Evolutionary conservation across 2,888 invertebrate species (phyloP).

Genomic region (Podotricha telesiphe): DNA sequence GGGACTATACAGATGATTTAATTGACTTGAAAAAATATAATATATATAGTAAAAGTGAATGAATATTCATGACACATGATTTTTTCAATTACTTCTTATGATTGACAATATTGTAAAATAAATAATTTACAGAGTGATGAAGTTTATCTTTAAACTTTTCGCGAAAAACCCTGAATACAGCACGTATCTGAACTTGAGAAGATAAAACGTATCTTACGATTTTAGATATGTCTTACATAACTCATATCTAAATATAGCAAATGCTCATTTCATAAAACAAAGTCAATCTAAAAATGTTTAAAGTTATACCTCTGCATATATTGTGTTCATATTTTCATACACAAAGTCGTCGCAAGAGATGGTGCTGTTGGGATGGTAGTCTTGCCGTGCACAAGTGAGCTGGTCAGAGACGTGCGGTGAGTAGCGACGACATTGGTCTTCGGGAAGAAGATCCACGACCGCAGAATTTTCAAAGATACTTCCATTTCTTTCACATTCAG

Average conservation of each 20-base stretch:
- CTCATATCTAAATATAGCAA: no score
- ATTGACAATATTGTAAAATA: no score
- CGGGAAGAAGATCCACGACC: conserved; percentile 55
- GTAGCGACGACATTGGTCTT: conserved; percentile 53
- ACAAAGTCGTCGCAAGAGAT: conserved; percentile 59
- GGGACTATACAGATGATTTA: no score
- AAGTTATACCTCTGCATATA: conserved; percentile 66
- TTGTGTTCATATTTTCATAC: conserved; percentile 63
- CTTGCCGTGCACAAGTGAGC: conserved; percentile 54
- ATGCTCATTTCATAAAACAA: no score
- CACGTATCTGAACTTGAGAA: background rate
- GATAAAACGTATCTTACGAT: background rate
- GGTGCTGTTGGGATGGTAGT: conserved; percentile 57
- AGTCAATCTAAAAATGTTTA: background rate
- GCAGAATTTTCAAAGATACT: conserved; percentile 51
- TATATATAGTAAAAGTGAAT: no score
- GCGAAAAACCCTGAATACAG: background rate
- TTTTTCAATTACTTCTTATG: no score
- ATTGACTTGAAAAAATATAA: no score
- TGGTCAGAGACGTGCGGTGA: conserved; percentile 45
- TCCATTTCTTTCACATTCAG: conserved; percentile 12
- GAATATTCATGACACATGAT: no score
- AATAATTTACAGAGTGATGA: background rate
- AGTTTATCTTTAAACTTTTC: conserved; percentile 3
- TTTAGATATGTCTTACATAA: no score